Percentiles rank a stretch among this genome's conserved stretches.
phyloP scores from a whole-genome alignment of 2,113 vertebrate species.

The Prolemur simus region DNA sequence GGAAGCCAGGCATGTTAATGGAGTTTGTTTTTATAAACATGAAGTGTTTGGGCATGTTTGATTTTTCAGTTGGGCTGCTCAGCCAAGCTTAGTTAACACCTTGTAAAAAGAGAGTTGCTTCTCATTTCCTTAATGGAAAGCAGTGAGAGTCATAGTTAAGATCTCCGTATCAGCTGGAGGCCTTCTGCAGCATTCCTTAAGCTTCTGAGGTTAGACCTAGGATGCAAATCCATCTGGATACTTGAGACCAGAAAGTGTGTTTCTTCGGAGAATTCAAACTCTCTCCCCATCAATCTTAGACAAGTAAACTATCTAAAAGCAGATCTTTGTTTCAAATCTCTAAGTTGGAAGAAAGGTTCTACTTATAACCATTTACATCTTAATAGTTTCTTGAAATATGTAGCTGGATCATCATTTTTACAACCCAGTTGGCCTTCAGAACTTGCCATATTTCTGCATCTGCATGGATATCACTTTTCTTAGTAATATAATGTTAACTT shows the following conservation, averaged over 20 bases:
- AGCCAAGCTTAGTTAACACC: constrained; percentile 76
- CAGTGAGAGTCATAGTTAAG: constrained; percentile 32
- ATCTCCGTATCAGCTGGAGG: constrained; percentile 56
- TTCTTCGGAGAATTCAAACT: constrained; percentile 62
- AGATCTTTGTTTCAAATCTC: constrained; percentile 59
- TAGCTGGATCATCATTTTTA: constrained; percentile 41
- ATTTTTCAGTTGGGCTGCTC: constrained; percentile 72
- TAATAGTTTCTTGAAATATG: constrained; percentile 56
- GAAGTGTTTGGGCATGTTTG: constrained; percentile 78
- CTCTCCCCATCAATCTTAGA: constrained; percentile 55
- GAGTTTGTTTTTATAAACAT: constrained; percentile 77
- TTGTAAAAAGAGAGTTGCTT: constrained; percentile 77
- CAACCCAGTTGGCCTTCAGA: constrained; percentile 41
- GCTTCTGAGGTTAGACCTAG: constrained; percentile 46
- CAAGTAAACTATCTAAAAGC: constrained; percentile 54
- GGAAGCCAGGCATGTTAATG: constrained; percentile 68
- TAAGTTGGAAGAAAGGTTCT: constrained; percentile 58
- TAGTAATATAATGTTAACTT: constrained; percentile 71
- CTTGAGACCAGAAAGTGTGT: constrained; percentile 53
- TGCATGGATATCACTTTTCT: constrained; percentile 73
- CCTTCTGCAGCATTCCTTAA: constrained; percentile 27
- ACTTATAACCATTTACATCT: constrained; percentile 61
- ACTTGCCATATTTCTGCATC: constrained; percentile 63
- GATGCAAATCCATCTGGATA: constrained; percentile 63
- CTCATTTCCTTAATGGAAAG: constrained; percentile 74